Conservation (phyloP, 1,140 invertebrate species). For the Leptopilina clavipes region DNA sequence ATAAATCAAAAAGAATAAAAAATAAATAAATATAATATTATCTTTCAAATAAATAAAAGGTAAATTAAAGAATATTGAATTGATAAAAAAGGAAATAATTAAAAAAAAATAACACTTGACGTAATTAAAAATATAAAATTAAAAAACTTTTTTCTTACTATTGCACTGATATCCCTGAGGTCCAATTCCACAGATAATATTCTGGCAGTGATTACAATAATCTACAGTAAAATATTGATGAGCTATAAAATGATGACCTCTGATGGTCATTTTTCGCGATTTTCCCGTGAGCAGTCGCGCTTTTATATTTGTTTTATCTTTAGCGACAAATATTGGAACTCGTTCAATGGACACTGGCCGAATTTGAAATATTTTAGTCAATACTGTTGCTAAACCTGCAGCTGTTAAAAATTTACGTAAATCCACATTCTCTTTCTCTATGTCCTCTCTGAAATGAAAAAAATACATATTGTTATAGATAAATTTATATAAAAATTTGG, state of each 20-base stretch:
- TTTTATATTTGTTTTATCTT: conserved; percentile 86
- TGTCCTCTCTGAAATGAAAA: conserved; percentile 78
- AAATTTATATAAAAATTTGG: too few species aligned
- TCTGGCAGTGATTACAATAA: conserved; percentile 94
- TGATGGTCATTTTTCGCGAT: conserved; percentile 85
- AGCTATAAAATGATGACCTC: conserved; percentile 92
- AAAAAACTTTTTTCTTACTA: conserved; percentile 75
- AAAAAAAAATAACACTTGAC: conserved; percentile 5
- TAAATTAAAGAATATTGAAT: too few species aligned
- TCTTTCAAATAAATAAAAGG: too few species aligned
- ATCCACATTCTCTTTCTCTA: conserved; percentile 82
- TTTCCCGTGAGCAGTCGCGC: conserved; percentile 82
- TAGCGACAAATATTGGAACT: conserved; percentile 87
- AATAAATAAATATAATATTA: too few species aligned
- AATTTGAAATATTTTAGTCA: conserved; percentile 83
- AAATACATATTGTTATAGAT: conserved; percentile 33
- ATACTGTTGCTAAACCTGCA: conserved; percentile 86
- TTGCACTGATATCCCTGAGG: conserved; percentile 95
- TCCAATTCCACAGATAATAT: conserved; percentile 94
- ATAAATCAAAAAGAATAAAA: too few species aligned
- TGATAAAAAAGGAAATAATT: background rate
- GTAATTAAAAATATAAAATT: background rate
- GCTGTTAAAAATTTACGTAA: conserved; percentile 82
- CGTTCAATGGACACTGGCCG: conserved; percentile 79
- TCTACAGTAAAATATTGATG: conserved; percentile 93